A percentile compares a stretch with the other conserved stretches of the same genome.
Conservation (phyloP, 2,113 vertebrate species). For the Edolisoma coerulescens region DNA sequence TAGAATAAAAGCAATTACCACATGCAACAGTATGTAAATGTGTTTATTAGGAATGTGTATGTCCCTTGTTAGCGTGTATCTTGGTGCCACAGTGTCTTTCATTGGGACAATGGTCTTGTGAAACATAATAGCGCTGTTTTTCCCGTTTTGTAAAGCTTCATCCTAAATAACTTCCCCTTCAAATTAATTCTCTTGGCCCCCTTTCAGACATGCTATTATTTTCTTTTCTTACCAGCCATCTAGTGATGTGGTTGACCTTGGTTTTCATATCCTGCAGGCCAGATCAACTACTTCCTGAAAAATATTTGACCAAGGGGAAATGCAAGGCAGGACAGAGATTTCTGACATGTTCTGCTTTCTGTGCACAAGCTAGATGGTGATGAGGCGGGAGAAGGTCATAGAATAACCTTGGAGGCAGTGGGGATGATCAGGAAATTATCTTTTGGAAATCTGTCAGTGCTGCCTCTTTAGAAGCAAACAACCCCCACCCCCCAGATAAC, state of each 20-base stretch:
- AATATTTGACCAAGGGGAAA: slow-evolving; percentile 28
- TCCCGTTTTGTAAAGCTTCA: slow-evolving; percentile 16
- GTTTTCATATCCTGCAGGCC: slow-evolving; percentile 40
- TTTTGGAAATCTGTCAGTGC: neutral
- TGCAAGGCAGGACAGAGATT: neutral
- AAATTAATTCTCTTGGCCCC: slow-evolving; percentile 23
- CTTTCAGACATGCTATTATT: neutral
- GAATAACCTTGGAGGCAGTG: neutral
- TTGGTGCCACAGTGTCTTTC: neutral
- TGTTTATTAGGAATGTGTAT: slow-evolving; percentile 19
- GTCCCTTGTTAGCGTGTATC: neutral
- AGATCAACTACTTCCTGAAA: slow-evolving; percentile 52
- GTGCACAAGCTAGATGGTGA: neutral
- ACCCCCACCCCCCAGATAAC: neutral
- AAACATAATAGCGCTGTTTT: neutral
- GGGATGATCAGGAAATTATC: neutral
- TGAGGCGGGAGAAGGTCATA: neutral
- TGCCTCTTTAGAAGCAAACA: neutral
- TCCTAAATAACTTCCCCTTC: slow-evolving; percentile 42
- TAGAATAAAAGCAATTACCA: slow-evolving; percentile 39
- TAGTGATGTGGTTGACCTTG: slow-evolving; percentile 48
- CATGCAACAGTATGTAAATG: slow-evolving; percentile 34
- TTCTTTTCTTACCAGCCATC: slow-evolving; percentile 28
- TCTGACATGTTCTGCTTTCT: neutral
- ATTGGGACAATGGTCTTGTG: neutral